Base-by-base conservation (phyloP, 1,140 invertebrate species). In the Nixonia krombeini region DNA sequence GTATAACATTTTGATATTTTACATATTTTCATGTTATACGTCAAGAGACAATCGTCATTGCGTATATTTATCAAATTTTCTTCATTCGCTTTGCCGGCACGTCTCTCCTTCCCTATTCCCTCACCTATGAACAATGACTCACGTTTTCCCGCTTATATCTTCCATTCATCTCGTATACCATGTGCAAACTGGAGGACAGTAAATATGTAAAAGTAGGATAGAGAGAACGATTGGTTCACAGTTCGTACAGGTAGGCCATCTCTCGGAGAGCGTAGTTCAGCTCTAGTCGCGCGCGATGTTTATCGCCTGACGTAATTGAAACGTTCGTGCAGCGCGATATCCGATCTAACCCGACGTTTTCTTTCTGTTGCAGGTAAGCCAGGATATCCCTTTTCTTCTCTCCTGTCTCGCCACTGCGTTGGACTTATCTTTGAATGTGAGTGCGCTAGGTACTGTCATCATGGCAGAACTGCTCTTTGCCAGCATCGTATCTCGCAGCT, bases 341-440 rank as follows among this genome's bases (percentile, higher is more conserved):
- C 72, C 65, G 52, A 75, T 70, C 67, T 66, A 66, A 64, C 51
- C 56, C 67, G 65, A 70, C 38, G 56, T 70, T 75, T 73, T 79
- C 69, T 79, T 71, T 79, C 72, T 75, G 69, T 79, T 80, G 35
- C 74, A 78, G 73, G 80, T 79, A 76, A 82, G 75, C 64, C 35
- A 52, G 62, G 58, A 73, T 57, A 64, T 72, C 59, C 55, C 52
- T 69, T 67, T 66, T 66, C 58, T 63, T 67, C 55, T 47, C 28
- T 33, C 42, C 52, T 63, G 69, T 66, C 55, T 51, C 49, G 57
- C 51, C 47, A 25, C 52, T 31, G 55, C 53, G 58, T 58, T 58
- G 44, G 38, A 68, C 64, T 72, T 72, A 72, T 68, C 70, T 72
- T 49, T 55, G 62, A 51, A 65, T 62, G 70, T 45, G 50, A 71